Evolutionary conservation across 2,888 invertebrate genomes (phyloP), one percentile per base, ranked within the genome.

Genomic region (Euclidia mi): DNA sequence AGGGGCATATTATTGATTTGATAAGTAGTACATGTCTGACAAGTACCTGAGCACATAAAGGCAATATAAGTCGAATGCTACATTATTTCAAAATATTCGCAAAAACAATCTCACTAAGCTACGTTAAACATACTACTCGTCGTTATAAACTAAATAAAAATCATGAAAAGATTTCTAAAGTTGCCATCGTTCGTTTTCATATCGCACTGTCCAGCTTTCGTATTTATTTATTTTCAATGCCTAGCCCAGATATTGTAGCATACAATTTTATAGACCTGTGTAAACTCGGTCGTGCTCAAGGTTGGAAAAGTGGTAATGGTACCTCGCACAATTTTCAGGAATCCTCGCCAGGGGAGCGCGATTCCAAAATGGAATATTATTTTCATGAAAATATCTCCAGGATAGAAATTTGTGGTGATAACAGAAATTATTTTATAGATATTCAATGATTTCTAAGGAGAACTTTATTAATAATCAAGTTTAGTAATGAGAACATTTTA

Each of bases 231-330:
- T 56, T 65, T 61, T 60, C 66, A 62, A 59, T 59, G 57, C 61
- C 53, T 63, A 62, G 61, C 71, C 68, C 67, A 78, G 75, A 72
- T 78, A 75, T 68, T 59, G 65, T 32, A 57, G 56, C 67, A 76
- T 79, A 72, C 74, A 79, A 75, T 80, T 78, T 81, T 76, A 81
- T 76, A 60, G 62, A 71, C 60, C 65, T 59, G 52, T 57, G 50
- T 66, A 65, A 73, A 73, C 66, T 71, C 63, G 56, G 67, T 60
- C 57, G 52, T 58, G 59, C 48, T 56, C 48, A 51, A 31, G 72
- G 53, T 71, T 61, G 56, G 62, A 64, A 71, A 70, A 71, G 65
- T 72, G 58, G 55, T 68, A 70, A 71, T 71, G 62, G 62, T 56
- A 57, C 47, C 45, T 48, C 37, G 38, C 48, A 45, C 35, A 41